Conservation (phyloP, 1,140 invertebrate genomes). For the Leptestheria dahalacensis region DNA sequence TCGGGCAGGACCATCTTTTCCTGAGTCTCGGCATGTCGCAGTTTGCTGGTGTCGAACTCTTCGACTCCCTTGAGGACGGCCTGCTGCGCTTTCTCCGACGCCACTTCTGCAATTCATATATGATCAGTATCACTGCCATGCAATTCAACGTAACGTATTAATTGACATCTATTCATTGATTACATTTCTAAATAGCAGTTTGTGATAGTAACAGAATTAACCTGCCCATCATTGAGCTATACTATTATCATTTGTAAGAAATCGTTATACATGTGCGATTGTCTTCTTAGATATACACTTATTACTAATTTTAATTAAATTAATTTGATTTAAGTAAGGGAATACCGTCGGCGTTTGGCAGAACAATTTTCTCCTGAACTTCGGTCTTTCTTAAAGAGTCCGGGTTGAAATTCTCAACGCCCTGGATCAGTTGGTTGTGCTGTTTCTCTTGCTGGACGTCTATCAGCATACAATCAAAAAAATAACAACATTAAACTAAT, state of each 20-base stretch:
- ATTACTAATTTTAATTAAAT: conserved; percentile 19
- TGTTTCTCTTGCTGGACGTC: conserved; percentile 58
- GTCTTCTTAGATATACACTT: no score
- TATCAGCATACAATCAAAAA: no score
- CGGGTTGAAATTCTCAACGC: conserved; percentile 48
- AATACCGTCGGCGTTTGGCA: conserved; percentile 63
- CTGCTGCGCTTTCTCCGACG: conserved; percentile 69
- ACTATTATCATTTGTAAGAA: no score
- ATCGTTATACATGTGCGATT: no score
- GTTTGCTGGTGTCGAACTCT: conserved; percentile 56
- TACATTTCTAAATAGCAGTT: no score
- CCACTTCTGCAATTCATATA: conserved; percentile 64
- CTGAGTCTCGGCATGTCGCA: conserved; percentile 83
- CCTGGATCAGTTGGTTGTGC: conserved; percentile 53
- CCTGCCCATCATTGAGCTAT: no score
- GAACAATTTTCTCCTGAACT: conserved; percentile 59
- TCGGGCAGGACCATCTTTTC: conserved; percentile 88
- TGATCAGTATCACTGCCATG: no score
- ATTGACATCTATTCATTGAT: no score
- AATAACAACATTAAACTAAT: no score
- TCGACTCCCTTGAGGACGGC: conserved; percentile 71
- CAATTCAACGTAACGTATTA: no score
- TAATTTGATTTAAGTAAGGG: not conserved
- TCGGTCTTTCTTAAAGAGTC: conserved; percentile 53
- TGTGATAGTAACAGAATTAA: no score